These are phyloP conservation scores for Helostoma temminkii DNA, from an alignment of 2,797 vertebrate genomes.

Conservation along the genomic window DNA sequence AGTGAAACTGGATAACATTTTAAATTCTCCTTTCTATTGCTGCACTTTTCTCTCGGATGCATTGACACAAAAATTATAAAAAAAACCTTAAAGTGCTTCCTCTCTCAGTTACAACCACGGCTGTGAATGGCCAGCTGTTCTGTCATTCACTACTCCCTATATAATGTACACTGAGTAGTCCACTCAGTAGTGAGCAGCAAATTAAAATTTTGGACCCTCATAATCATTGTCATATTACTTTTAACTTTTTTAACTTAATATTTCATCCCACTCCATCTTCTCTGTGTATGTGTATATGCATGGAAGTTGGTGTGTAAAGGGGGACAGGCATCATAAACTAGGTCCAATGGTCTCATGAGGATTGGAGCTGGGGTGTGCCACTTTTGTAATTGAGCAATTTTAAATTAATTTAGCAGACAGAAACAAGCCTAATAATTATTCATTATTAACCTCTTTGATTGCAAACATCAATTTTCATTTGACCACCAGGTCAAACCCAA, in stretches of 20 bases:
- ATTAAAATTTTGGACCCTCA: no score
- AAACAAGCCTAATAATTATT: slow-evolving; percentile 49
- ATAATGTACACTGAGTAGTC: no score
- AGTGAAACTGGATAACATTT: neutral
- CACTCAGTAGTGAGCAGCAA: no score
- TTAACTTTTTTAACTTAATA: no score
- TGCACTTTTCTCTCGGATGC: slow-evolving; percentile 17
- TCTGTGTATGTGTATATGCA: neutral
- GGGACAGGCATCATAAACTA: slow-evolving; percentile 59
- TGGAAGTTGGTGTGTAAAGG: slow-evolving; percentile 30
- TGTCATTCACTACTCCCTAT: no score
- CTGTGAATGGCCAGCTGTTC: no score
- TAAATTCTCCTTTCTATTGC: slow-evolving; percentile 6
- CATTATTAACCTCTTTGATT: slow-evolving; percentile 33
- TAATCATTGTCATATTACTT: no score
- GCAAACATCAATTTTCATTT: slow-evolving; percentile 3
- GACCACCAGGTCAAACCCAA: no score
- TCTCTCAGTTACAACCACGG: slow-evolving; percentile 41
- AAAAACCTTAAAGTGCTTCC: slow-evolving; percentile 50
- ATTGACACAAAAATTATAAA: slow-evolving; percentile 32
- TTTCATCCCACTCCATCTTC: neutral
- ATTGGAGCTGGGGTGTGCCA: slow-evolving; percentile 53
- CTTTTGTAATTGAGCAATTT: slow-evolving; percentile 64
- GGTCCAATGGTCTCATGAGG: slow-evolving; percentile 53
- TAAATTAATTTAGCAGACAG: slow-evolving; percentile 48